Conservation (phyloP, 2,888 invertebrate genomes). For the Octodonta nipae region DNA sequence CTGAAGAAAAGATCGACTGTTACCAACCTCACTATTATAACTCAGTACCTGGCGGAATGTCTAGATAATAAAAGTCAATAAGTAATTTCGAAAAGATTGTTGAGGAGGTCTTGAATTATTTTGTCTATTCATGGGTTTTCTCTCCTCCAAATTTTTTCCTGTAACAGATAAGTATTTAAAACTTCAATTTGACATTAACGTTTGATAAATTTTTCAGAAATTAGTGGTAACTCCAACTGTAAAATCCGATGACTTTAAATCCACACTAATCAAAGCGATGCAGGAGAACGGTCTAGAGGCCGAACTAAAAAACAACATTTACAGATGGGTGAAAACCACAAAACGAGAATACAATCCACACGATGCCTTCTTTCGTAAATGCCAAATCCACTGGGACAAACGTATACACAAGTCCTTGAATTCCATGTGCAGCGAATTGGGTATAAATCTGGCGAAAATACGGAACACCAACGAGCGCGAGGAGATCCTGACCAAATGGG, state of each 20-base stretch:
- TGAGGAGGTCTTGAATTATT: too few species aligned
- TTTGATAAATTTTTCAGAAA: too few species aligned
- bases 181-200: too few species aligned
- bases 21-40: too few species aligned
- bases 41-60: too few species aligned
- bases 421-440: slow-evolving; percentile 86
- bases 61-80: too few species aligned
- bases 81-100: too few species aligned
- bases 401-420: slow-evolving; percentile 87
- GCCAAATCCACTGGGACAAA: slow-evolving; percentile 86
- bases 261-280: slow-evolving; percentile 61
- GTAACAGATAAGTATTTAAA: too few species aligned
- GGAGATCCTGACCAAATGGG: slow-evolving; percentile 76
- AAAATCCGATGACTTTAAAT: slow-evolving; percentile 63
- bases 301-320: slow-evolving; percentile 70
- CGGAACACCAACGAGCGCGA: slow-evolving; percentile 66
- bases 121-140: too few species aligned
- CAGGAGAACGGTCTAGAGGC: slow-evolving; percentile 68
- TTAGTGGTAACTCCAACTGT: slow-evolving; percentile 64
- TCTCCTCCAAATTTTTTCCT: too few species aligned
- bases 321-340: slow-evolving; percentile 60
- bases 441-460: slow-evolving; percentile 67
- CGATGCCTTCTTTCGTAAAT: slow-evolving; percentile 60
- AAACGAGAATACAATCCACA: slow-evolving; percentile 29
- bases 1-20: too few species aligned